Percentiles rank a stretch among this genome's conserved stretches.
Conservation (phyloP, 2,888 invertebrate genomes). For the Zygogramma bicolorata region DNA sequence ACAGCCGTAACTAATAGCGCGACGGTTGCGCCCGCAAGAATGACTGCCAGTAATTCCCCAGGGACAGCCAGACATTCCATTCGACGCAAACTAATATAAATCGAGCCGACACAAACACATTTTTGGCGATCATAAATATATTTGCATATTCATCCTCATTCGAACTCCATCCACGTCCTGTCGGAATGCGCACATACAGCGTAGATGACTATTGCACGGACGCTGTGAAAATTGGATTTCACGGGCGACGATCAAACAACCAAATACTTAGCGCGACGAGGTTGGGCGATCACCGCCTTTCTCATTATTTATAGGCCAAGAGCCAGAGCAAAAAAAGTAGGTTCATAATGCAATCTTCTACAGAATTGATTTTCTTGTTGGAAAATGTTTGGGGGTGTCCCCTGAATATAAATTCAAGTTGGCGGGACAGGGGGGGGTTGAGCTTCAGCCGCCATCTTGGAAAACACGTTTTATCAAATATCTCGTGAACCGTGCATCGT, state of each 20-base stretch:
- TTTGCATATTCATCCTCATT: conserved; percentile 25
- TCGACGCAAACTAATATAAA: conserved; percentile 21
- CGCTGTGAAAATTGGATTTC: conserved; percentile 11
- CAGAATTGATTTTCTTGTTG: too few relatives aligned
- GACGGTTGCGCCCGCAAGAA: conserved; percentile 8
- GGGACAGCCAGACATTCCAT: conserved; percentile 23
- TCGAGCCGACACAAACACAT: conserved; percentile 19
- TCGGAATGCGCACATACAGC: conserved; percentile 4
- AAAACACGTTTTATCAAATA: too few relatives aligned
- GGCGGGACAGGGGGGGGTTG: too few relatives aligned
- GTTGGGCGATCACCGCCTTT: not conserved
- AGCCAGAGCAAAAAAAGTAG: too few relatives aligned
- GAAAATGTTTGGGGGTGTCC: too few relatives aligned
- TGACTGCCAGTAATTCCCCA: conserved; percentile 14
- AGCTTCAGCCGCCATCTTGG: too few relatives aligned
- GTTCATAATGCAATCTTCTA: too few relatives aligned
- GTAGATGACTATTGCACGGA: conserved; percentile 1
- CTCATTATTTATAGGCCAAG: not conserved
- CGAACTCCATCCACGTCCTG: conserved; percentile 4
- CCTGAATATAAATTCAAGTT: too few relatives aligned
- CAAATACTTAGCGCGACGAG: not conserved
- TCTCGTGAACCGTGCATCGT: too few relatives aligned
- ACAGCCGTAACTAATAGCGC: not conserved
- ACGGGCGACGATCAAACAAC: not conserved
- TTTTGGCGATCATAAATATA: conserved; percentile 15